Conservation (phyloP, 2,797 vertebrate genomes). For the Oreochromis grahami region DNA sequence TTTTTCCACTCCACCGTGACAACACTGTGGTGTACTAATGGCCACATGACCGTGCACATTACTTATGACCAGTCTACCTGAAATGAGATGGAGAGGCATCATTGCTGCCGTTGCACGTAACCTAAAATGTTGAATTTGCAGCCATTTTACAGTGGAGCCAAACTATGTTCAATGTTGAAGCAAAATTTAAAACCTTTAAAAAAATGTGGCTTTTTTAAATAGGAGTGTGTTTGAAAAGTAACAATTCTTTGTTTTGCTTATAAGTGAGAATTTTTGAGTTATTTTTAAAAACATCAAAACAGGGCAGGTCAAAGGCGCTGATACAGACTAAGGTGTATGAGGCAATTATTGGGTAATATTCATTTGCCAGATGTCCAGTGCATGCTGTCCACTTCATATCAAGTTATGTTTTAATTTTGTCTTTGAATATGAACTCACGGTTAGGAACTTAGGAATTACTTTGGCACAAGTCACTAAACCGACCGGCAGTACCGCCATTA, state of each 20-base stretch:
- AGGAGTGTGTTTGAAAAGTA: background rate
- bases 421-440: background rate
- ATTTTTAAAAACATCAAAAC: background rate
- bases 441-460: background rate
- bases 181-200: background rate
- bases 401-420: background rate
- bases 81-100: background rate
- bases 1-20: background rate
- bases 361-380: background rate
- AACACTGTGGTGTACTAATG: background rate
- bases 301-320: background rate
- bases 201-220: background rate
- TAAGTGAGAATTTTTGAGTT: background rate
- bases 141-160: accelerated
- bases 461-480: background rate
- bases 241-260: background rate
- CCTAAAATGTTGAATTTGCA: background rate
- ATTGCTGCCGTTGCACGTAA: accelerated
- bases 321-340: background rate
- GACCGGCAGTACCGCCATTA: background rate
- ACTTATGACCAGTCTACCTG: background rate
- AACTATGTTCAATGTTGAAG: background rate
- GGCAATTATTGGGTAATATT: background rate
- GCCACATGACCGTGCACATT: background rate
- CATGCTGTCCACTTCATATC: background rate